Percentiles rank a stretch among this genome's conserved stretches.
Evolutionary conservation across 2,888 invertebrate species (phyloP).

Genomic region (Dione vanillae): DNA sequence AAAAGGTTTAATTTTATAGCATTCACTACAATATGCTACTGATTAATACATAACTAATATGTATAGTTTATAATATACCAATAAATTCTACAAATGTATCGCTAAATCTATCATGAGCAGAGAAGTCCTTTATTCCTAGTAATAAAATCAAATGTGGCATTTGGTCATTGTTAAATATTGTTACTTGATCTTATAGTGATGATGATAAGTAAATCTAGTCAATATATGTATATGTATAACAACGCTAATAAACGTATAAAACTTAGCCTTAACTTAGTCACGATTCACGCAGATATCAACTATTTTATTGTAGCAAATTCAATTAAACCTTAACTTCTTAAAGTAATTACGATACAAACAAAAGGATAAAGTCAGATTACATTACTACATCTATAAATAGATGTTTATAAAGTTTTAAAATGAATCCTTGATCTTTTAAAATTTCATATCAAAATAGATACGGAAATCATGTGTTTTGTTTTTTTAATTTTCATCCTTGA

Average conservation of each 20-base stretch:
- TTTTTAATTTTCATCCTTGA: slow-evolving; percentile 20
- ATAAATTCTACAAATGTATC: background rate
- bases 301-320: background rate
- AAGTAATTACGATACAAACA: background rate
- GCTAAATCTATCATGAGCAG: background rate
- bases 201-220: too few relatives aligned
- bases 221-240: too few relatives aligned
- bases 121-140: background rate
- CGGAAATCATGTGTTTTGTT: slow-evolving; percentile 13
- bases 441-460: slow-evolving; percentile 1
- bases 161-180: background rate
- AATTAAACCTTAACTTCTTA: background rate
- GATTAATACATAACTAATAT: too few relatives aligned
- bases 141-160: background rate
- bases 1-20: background rate
- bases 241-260: background rate
- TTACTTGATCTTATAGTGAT: too few relatives aligned
- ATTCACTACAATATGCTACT: background rate
- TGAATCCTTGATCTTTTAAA: slow-evolving; percentile 19
- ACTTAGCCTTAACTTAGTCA: background rate
- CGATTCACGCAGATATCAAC: background rate
- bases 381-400: slow-evolving; percentile 10
- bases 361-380: slow-evolving; percentile 15
- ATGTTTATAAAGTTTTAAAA: slow-evolving; percentile 20
- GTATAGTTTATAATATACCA: too few relatives aligned